phyloP scores from a whole-genome alignment of 1,140 invertebrate species.

The Zaprionus africanus region DNA sequence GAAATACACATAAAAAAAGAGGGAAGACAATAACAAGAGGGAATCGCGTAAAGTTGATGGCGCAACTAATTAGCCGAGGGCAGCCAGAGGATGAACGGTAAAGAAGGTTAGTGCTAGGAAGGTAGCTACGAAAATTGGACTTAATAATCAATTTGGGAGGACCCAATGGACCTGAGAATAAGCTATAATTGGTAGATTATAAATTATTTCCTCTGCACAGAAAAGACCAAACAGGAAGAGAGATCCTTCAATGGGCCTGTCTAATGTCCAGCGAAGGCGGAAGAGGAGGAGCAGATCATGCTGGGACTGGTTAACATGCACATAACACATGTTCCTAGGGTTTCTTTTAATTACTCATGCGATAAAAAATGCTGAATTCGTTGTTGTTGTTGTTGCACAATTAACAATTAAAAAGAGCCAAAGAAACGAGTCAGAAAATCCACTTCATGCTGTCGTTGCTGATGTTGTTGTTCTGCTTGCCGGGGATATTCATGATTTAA shows the following conservation, averaged over 20 bases:
- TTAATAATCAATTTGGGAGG: neutral
- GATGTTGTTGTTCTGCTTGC: conserved; percentile 22
- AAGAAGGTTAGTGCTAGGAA: neutral
- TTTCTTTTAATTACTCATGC: conserved; percentile 37
- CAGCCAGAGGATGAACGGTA: conserved; percentile 5
- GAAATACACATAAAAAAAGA: conserved; percentile 25
- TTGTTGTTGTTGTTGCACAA: neutral
- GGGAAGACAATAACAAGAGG: conserved; percentile 51
- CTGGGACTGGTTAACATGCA: conserved; percentile 54
- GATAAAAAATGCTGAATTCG: conserved; percentile 9
- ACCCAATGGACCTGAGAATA: neutral
- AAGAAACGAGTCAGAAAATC: conserved; percentile 56
- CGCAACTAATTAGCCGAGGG: conserved; percentile 68
- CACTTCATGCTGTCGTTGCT: conserved; percentile 44
- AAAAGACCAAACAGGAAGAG: conserved; percentile 14
- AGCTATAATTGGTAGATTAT: neutral
- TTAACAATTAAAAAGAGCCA: conserved; percentile 8
- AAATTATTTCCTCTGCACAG: neutral
- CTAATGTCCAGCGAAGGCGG: neutral
- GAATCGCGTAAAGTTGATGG: conserved; percentile 63
- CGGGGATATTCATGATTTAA: conserved; percentile 66
- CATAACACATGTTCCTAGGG: conserved; percentile 60
- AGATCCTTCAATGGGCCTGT: neutral
- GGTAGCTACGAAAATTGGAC: neutral
- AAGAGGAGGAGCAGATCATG: neutral